A percentile compares a stretch with the other conserved stretches of the same genome.
Evolutionary conservation across 2,888 invertebrate species (phyloP).

Genomic region (Rugalucina vietnamica): DNA sequence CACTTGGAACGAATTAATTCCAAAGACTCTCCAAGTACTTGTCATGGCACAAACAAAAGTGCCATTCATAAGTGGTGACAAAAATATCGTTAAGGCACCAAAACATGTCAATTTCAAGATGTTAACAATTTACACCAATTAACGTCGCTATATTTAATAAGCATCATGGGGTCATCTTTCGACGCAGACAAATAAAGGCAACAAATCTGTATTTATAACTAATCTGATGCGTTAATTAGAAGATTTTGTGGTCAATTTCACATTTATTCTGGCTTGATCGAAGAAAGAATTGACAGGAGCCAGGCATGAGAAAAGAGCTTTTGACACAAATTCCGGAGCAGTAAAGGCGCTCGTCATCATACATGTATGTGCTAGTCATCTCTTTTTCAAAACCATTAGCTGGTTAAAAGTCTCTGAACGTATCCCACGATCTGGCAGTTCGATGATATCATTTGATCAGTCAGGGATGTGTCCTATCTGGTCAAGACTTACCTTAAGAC

Average conservation of each 20-base stretch:
- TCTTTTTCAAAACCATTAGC: too few relatives aligned
- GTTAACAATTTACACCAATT: slow-evolving; percentile 4
- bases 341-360: too few relatives aligned
- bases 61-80: slow-evolving; percentile 11
- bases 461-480: too few relatives aligned
- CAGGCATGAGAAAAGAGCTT: not conserved
- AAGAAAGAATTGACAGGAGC: not conserved
- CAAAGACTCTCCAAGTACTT: not conserved
- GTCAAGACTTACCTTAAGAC: too few relatives aligned
- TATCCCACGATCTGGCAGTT: too few relatives aligned
- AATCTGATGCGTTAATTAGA: slow-evolving; percentile 10
- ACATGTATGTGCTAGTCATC: too few relatives aligned
- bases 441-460: too few relatives aligned
- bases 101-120: slow-evolving; percentile 11
- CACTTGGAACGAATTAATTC: not conserved
- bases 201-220: slow-evolving; percentile 8
- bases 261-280: slow-evolving; percentile 9
- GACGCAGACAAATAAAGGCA: not conserved
- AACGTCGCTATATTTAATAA: slow-evolving; percentile 6
- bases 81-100: slow-evolving; percentile 5
- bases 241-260: slow-evolving; percentile 24
- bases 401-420: too few relatives aligned
- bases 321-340: not conserved
- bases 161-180: slow-evolving; percentile 22
- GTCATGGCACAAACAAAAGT: not conserved